Evolutionary conservation across 1,140 invertebrate genomes (phyloP).

Genomic region (Ceratosolen fusciceps): DNA sequence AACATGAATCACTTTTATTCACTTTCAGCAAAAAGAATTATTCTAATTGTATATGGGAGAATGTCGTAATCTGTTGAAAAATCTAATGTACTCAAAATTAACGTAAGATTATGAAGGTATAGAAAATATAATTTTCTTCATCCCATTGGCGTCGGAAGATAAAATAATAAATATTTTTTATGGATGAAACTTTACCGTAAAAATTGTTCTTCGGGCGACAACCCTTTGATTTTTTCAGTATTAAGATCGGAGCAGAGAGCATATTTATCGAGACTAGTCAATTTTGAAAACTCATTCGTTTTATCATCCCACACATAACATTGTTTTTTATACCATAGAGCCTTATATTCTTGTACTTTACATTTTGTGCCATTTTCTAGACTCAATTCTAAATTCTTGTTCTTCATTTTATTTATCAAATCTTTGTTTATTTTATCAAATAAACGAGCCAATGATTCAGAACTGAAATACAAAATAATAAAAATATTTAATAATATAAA

Average conservation of each 20-base stretch:
- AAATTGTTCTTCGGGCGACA: slow-evolving; percentile 71
- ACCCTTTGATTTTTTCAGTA: slow-evolving; percentile 70
- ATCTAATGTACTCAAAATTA: neutral
- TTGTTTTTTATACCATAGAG: slow-evolving; percentile 79
- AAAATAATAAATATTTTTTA: neutral
- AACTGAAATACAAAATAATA: neutral
- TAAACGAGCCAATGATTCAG: neutral
- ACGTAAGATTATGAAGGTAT: neutral
- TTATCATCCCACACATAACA: slow-evolving; percentile 79
- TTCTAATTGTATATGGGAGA: neutral
- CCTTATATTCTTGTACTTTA: slow-evolving; percentile 63
- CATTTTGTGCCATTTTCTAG: slow-evolving; percentile 68
- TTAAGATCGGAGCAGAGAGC: slow-evolving; percentile 76
- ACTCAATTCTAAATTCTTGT: slow-evolving; percentile 61
- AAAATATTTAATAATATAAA: neutral
- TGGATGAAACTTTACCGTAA: slow-evolving; percentile 61
- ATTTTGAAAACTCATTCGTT: slow-evolving; percentile 74
- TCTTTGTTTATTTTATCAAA: slow-evolving; percentile 48
- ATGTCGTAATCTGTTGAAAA: neutral
- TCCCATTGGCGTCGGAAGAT: neutral
- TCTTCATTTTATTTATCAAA: slow-evolving; percentile 55
- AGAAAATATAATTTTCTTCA: neutral
- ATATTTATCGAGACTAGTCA: slow-evolving; percentile 78
- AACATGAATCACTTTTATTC: too few relatives aligned
- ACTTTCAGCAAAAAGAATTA: neutral